A percentile compares a stretch with the other conserved stretches of the same genome.
Conservation (phyloP, 2,113 vertebrate species). For the Heteronetta atricapilla region DNA sequence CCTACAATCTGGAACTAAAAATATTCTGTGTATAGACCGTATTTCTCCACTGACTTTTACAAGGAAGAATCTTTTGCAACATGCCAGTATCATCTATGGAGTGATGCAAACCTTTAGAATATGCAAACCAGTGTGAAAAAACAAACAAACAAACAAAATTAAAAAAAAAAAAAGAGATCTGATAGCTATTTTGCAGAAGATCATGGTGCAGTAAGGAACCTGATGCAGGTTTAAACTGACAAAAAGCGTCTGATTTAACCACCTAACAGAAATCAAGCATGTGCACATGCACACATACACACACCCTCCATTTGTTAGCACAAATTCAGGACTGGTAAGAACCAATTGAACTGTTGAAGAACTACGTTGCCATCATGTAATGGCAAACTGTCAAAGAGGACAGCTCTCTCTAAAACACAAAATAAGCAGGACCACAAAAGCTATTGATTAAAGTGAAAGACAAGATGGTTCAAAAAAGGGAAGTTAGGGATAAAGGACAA, state of each 20-base stretch:
- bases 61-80: neutral
- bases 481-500: neutral
- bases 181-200: neutral
- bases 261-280: neutral
- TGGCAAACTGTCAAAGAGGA: neutral
- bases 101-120: neutral
- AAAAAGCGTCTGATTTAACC: neutral
- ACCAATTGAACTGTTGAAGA: neutral
- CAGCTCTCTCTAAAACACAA: neutral
- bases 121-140: neutral
- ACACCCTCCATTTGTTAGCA: neutral
- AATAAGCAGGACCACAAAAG: neutral
- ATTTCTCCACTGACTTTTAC: neutral
- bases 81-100: neutral
- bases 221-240: neutral
- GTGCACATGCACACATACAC: neutral
- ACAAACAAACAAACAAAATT: too few species aligned
- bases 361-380: neutral
- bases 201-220: neutral
- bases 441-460: neutral
- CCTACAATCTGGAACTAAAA: neutral
- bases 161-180: neutral
- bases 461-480: neutral
- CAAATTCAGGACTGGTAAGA: neutral
- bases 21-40: neutral